phyloP scores from a whole-genome alignment of 2,113 vertebrate genomes.

The Protobothrops flavoviridis region DNA sequence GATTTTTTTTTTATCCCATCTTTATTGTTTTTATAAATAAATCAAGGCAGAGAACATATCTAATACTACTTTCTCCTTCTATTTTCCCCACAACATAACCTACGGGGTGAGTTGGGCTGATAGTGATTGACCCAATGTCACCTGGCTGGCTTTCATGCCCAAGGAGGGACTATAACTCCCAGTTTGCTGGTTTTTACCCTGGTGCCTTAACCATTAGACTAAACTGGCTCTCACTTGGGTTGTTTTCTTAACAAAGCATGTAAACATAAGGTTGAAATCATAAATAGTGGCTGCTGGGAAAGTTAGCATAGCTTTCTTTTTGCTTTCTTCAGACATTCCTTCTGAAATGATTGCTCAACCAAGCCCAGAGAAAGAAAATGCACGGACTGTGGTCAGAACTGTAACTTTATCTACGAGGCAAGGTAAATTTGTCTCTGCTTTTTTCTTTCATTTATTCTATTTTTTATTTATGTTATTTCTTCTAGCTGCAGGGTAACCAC shows the following conservation, averaged over 20 bases:
- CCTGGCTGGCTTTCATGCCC: background rate
- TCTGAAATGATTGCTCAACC: constrained; percentile 62
- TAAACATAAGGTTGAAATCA: background rate
- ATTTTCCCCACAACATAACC: background rate
- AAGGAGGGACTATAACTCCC: background rate
- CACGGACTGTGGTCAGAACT: constrained; percentile 69
- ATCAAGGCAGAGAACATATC: background rate
- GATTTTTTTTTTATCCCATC: background rate
- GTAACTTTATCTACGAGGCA: constrained; percentile 69
- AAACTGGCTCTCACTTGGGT: background rate
- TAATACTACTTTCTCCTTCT: background rate
- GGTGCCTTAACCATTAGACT: background rate
- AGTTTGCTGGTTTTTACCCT: background rate
- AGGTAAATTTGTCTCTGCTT: constrained; percentile 59
- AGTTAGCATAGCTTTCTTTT: constrained; percentile 20
- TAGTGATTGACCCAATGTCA: background rate
- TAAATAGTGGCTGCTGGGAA: background rate
- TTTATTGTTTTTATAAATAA: background rate
- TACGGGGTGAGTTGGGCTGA: background rate
- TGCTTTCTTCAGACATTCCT: constrained; percentile 60
- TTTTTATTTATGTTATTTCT: background rate
- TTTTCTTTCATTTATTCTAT: background rate
- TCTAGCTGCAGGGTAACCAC: fast-evolving
- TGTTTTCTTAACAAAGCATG: background rate
- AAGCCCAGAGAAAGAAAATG: constrained; percentile 82